A percentile compares a stretch with the other conserved stretches of the same genome.
phyloP scores from a whole-genome alignment of 2,113 vertebrate genomes.

The Stictonetta naevosa region DNA sequence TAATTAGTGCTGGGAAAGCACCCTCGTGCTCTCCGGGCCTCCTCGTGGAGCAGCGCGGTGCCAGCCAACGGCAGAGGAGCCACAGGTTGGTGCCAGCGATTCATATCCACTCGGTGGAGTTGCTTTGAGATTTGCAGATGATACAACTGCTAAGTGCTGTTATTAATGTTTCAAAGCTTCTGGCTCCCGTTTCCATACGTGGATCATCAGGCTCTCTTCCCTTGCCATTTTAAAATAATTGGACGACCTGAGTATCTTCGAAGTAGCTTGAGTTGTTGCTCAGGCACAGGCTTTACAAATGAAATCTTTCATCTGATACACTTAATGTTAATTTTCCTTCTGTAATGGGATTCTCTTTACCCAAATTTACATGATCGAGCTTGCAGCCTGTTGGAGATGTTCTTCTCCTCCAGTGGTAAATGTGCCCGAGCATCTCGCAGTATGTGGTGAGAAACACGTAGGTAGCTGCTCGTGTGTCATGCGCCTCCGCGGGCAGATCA shows the following conservation, averaged over 20 bases:
- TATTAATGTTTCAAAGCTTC: constrained; percentile 60
- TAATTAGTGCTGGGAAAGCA: constrained; percentile 44
- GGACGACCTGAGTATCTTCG: constrained; percentile 29
- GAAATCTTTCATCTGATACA: constrained; percentile 51
- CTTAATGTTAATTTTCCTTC: constrained; percentile 26
- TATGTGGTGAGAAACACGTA: background rate
- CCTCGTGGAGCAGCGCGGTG: background rate
- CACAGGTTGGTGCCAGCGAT: constrained; percentile 36
- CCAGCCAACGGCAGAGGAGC: constrained; percentile 38
- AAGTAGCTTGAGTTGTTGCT: constrained; percentile 12
- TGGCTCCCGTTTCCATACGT: background rate
- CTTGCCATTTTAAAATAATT: constrained; percentile 54
- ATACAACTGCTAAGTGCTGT: constrained; percentile 40
- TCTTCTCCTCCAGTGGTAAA: constrained; percentile 7
- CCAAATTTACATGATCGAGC: constrained; percentile 25
- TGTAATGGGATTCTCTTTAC: constrained; percentile 39
- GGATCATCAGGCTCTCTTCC: constrained; percentile 42
- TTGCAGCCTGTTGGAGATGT: constrained; percentile 10
- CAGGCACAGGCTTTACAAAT: background rate
- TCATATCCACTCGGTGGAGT: constrained; percentile 40
- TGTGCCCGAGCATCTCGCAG: constrained; percentile 29
- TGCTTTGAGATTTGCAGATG: constrained; percentile 48
- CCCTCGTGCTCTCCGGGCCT: constrained; percentile 30
- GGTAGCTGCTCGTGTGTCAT: background rate
- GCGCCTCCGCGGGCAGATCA: background rate